Evolutionary conservation across 2,113 vertebrate species (phyloP), one percentile per base, ranked within the genome.

Genomic region (Spermophilus dauricus): DNA sequence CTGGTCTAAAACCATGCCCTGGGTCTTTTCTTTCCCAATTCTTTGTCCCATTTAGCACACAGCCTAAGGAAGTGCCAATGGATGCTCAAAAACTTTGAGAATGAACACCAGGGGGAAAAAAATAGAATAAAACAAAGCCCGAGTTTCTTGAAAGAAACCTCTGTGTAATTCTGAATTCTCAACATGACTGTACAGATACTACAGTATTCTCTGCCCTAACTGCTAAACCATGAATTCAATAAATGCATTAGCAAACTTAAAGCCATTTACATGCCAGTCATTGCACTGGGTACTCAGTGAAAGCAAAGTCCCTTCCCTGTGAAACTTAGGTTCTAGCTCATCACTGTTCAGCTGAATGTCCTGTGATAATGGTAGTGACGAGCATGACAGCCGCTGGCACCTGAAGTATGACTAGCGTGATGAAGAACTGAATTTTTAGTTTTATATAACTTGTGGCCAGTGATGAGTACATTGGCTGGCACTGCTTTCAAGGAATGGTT

Each of bases 321-420:
- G 61, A 45, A 78, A 34, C 48, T 37, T 34, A 28, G 4, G 1
- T 72, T 56, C 58, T 28, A 34, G 80, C 8, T 26, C 6, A 0
- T 18, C 5, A 1, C 61, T 0, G 1, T 90, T 30, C 42, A 0
- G 1, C 20, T 0, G 18, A 17, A 42, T 0, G 4, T 82, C 32
- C 65, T 39, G 32, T 17, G 39, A 18, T 39, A 17, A 10, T 10
- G 32, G 72, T 30, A 26, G 56, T 8, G 9, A 63, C 56, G 14
- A 10, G 10, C 32, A 5, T 11, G 20, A 32, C 16, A 51, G 37
- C 45, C 42, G 20, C 45, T 13, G 20, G 48, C 30, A 13, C 73
- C 53, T 65, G 82, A 51, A 45, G 30, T 39, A 2, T 9, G 37
- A n/a, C 85, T 7, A 5, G n/a, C 1, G 4, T 51, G 58, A 95